These are phyloP conservation scores for Trichopoda pennipes DNA, from an alignment of 2,888 invertebrate genomes.

Conservation along the genomic window DNA sequence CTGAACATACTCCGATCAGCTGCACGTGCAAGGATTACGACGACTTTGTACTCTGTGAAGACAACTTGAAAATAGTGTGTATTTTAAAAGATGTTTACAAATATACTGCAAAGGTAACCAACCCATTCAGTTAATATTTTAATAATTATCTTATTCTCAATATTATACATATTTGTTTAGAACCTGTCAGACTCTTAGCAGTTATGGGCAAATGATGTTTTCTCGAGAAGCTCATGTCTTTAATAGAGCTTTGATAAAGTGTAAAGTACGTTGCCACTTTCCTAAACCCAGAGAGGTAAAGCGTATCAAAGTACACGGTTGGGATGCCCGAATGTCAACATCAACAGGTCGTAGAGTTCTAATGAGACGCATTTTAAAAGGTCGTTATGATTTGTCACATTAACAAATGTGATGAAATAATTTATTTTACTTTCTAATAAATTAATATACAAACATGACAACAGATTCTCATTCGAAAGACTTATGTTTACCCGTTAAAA, in stretches of 20 bases:
- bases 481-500: constrained; percentile 71
- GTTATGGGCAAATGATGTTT: constrained; percentile 71
- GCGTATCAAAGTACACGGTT: constrained; percentile 87
- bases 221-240: constrained; percentile 77
- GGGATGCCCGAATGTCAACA: constrained; percentile 86
- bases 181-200: constrained; percentile 69
- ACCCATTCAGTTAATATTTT: neutral
- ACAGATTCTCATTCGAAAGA: constrained; percentile 49
- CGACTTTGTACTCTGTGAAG: neutral
- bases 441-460: neutral
- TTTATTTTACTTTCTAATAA: neutral
- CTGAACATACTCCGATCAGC: neutral
- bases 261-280: constrained; percentile 83
- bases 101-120: constrained; percentile 73
- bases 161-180: constrained; percentile 57
- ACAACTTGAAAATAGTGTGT: too few relatives aligned
- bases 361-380: constrained; percentile 89
- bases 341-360: constrained; percentile 85
- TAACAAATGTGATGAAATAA: constrained; percentile 76
- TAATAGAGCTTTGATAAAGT: constrained; percentile 75
- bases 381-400: constrained; percentile 86
- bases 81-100: constrained; percentile 71
- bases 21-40: constrained; percentile 6
- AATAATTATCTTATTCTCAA: neutral
- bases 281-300: constrained; percentile 88